phyloP scores from a whole-genome alignment of 2,797 vertebrate species.

The Anabacerthia variegaticeps region DNA sequence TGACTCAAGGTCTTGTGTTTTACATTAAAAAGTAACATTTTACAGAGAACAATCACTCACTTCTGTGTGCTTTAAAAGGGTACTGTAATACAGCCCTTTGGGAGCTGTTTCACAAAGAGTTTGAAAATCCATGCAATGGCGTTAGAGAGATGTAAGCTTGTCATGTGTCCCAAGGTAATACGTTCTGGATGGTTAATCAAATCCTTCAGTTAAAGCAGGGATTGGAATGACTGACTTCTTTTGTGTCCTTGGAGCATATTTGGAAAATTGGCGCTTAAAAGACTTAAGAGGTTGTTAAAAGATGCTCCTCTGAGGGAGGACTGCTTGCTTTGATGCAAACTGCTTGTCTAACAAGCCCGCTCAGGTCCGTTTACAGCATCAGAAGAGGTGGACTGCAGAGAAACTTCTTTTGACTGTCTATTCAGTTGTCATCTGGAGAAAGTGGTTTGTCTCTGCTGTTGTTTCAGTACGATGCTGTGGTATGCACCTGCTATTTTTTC shows the following conservation, averaged over 20 bases:
- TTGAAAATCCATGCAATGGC: background rate
- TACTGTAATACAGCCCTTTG: background rate
- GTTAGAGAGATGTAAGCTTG: background rate
- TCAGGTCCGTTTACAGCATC: background rate
- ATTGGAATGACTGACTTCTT: background rate
- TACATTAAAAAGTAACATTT: background rate
- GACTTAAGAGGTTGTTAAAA: background rate
- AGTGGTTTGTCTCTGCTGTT: background rate
- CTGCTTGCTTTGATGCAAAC: background rate
- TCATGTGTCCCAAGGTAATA: background rate
- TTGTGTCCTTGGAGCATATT: background rate
- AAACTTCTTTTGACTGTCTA: background rate
- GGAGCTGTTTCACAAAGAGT: background rate
- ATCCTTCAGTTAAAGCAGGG: background rate
- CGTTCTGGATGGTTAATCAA: constrained; percentile 28
- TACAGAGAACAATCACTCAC: background rate
- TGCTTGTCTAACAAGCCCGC: background rate
- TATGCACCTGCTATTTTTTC: background rate
- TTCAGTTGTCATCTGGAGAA: background rate
- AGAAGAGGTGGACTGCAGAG: background rate
- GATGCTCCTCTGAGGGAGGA: background rate
- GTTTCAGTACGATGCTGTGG: background rate
- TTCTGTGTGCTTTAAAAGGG: background rate
- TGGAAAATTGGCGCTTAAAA: background rate
- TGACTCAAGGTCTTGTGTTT: background rate